Base-by-base conservation (phyloP, 2,888 invertebrate genomes). In the Drosophila phalerata region DNA sequence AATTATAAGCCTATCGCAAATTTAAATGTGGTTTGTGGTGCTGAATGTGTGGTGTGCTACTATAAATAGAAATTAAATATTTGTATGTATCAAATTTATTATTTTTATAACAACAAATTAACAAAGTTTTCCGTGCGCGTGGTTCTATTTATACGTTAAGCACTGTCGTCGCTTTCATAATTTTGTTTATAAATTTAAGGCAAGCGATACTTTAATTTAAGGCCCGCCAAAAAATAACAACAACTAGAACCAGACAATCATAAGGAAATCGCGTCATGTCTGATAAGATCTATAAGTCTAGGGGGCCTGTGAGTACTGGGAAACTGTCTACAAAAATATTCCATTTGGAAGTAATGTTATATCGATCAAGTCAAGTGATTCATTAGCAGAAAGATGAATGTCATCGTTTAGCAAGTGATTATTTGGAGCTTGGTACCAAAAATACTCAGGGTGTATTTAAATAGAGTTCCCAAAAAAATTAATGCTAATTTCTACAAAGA, bases 321-420 rank as follows among this genome's bases (percentile, higher is more conserved):
- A 56, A 47, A 22, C 43, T 34, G 49, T 38, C 47, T 13, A 25
- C 32, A 11, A 62, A 61, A 74, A 77, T 58, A 67, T 74, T 72
- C 58, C 73, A 64, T 53, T 60, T 47, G 34, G 47, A 9, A 56
- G 13, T 3, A n/a, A n/a, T 37, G 8, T 37, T n/a, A 2, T 40
- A 22, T 43, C 10, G 45, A 34, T 9, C 48, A 62, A 70, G 60
- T 66, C 79, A 69, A 81, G 70, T 85, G 84, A 81, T 81, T 77
- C 49, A 75, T 58, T 77, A 77, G 80, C 87, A 61, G 58, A 60
- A 17, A 25, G 64, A 40, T 79, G 65, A 78, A 75, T 80, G 62
- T 52, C 70, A 55, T 49, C 72, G 73, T 70, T 84, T 84, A 84
- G 84, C 88, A 58, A 88, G 72, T 85, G 88, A 86, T 84, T 84